phyloP scores from a whole-genome alignment of 64 coral and sea anemone genomes.

The Exaiptasia diaphana region DNA sequence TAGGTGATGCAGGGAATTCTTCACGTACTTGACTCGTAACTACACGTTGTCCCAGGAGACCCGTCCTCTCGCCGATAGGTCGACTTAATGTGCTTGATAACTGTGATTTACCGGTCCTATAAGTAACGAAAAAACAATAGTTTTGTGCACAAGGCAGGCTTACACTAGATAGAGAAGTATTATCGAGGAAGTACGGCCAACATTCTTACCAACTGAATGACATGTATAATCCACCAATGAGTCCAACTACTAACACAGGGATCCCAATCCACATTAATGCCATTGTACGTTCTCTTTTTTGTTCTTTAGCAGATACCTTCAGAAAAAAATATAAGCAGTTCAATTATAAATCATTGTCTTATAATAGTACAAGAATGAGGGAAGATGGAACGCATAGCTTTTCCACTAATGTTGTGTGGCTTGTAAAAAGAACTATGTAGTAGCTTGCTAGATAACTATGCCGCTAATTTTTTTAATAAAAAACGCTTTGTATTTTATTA shows the following conservation, averaged over 20 bases:
- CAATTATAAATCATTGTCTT: neutral
- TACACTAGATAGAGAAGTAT: neutral
- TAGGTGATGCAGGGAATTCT: conserved; percentile 73
- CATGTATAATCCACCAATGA: conserved; percentile 92
- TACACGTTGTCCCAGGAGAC: conserved; percentile 80
- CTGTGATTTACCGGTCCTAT: neutral
- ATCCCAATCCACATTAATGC: conserved; percentile 95
- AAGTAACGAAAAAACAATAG: neutral
- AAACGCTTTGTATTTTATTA: too few species aligned
- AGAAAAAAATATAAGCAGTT: neutral
- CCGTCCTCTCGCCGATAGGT: conserved; percentile 69
- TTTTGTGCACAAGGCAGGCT: neutral
- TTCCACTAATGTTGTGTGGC: too few species aligned
- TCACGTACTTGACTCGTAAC: conserved; percentile 82
- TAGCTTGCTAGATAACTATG: too few species aligned
- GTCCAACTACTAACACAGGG: conserved; percentile 81
- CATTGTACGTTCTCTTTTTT: conserved; percentile 88
- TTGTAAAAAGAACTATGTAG: too few species aligned
- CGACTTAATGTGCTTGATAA: neutral
- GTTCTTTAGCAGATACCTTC: conserved; percentile 78
- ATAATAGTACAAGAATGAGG: neutral
- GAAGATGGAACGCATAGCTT: too few species aligned
- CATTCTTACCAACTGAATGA: conserved; percentile 81
- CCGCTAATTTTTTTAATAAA: too few species aligned
- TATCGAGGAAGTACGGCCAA: too few species aligned